phyloP scores from a whole-genome alignment of 1,140 invertebrate genomes.

The Apolygus lucorum region DNA sequence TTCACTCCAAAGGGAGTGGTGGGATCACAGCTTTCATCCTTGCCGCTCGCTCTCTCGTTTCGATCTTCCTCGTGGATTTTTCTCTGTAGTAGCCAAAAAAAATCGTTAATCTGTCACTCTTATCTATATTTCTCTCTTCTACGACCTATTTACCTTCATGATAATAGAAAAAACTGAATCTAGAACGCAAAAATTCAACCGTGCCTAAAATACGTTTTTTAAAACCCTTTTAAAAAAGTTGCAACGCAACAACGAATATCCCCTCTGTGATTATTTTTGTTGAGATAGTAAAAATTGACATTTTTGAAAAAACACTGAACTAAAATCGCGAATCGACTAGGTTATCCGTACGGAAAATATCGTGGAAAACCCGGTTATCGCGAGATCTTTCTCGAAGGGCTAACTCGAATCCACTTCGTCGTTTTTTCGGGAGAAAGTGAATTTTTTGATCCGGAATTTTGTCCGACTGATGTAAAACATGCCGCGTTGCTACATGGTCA shows the following conservation, averaged over 20 bases:
- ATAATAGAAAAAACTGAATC: not conserved
- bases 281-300: not conserved
- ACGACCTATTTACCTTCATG: slow-evolving; percentile 18
- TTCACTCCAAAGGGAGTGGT: slow-evolving; percentile 28
- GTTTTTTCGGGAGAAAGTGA: slow-evolving; percentile 8
- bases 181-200: not conserved
- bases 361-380: not conserved
- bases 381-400: not conserved
- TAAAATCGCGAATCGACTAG: no score
- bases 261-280: slow-evolving; percentile 15
- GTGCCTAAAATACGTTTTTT: slow-evolving; percentile 16
- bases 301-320: no score
- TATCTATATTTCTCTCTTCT: slow-evolving; percentile 16
- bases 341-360: not conserved
- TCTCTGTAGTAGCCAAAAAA: slow-evolving; percentile 16
- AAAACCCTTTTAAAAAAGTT: slow-evolving; percentile 14
- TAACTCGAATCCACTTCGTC: not conserved
- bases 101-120: slow-evolving; percentile 15
- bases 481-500: slow-evolving; percentile 50
- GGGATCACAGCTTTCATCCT: slow-evolving; percentile 27
- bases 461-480: slow-evolving; percentile 32
- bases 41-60: slow-evolving; percentile 23
- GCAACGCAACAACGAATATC: slow-evolving; percentile 20
- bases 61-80: slow-evolving; percentile 25
- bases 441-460: no score